Evolutionary conservation across 2,113 vertebrate genomes (phyloP).

Genomic region (Columbina picui): DNA sequence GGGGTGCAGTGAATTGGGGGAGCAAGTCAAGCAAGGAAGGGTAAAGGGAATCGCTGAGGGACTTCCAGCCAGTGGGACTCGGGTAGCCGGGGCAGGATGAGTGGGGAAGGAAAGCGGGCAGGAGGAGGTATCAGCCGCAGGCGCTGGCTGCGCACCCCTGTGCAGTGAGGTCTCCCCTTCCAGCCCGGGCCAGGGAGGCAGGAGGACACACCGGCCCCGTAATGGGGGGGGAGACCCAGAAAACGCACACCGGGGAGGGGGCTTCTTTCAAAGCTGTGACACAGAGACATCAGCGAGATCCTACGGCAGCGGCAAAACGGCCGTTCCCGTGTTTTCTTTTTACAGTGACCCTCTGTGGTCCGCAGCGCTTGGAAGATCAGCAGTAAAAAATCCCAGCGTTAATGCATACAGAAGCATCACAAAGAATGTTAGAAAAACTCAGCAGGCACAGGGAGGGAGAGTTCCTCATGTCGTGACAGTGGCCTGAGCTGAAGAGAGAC

Average conservation of each 20-base stretch:
- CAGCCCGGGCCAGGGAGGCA: background rate
- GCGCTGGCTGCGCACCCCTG: accelerated
- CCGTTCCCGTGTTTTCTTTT: background rate
- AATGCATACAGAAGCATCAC: accelerated
- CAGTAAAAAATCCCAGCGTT: background rate
- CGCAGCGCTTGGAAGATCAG: background rate
- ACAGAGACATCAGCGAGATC: background rate
- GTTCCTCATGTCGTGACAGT: background rate
- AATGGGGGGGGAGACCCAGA: background rate
- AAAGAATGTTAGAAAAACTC: background rate
- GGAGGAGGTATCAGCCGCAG: accelerated
- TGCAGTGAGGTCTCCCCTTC: accelerated
- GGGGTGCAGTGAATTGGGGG: background rate
- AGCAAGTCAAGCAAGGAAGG: background rate
- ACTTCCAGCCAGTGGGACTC: background rate
- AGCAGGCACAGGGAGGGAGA: accelerated
- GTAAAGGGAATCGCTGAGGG: accelerated
- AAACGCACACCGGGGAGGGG: background rate
- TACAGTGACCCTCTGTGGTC: background rate
- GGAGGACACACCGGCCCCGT: background rate
- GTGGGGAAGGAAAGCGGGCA: background rate
- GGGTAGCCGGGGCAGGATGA: background rate
- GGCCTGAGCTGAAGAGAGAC: background rate
- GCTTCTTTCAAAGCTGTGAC: background rate
- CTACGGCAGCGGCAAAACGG: accelerated